These are phyloP conservation scores for Cheilosia variabilis DNA, from an alignment of 2,888 invertebrate species.

Conservation along the genomic window DNA sequence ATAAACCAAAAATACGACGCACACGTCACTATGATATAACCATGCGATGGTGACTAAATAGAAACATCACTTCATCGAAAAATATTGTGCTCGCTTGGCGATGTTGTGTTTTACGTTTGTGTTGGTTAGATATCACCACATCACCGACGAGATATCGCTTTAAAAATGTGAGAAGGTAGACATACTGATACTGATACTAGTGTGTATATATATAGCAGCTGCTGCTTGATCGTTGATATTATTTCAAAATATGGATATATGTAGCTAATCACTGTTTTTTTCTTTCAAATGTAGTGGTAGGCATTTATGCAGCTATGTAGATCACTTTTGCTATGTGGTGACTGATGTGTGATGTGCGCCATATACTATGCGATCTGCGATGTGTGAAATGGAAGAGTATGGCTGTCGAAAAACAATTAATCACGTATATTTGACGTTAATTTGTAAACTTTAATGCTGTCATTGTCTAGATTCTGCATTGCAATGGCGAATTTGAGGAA, in stretches of 20 bases:
- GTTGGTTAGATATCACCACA: conserved; percentile 40
- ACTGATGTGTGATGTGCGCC: too few relatives aligned
- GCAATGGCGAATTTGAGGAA: too few relatives aligned
- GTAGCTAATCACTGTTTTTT: not conserved
- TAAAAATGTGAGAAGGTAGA: not conserved
- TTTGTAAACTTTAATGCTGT: too few relatives aligned
- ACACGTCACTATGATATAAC: conserved; percentile 51
- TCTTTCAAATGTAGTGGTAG: not conserved
- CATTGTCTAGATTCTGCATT: too few relatives aligned
- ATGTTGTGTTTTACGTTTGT: not conserved
- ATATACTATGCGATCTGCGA: too few relatives aligned
- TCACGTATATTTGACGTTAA: too few relatives aligned
- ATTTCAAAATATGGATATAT: not conserved
- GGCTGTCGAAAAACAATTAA: too few relatives aligned
- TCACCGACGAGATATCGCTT: conserved; percentile 33
- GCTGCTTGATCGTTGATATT: not conserved
- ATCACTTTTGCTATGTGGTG: too few relatives aligned
- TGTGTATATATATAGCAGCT: not conserved
- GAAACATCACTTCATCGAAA: conserved; percentile 51
- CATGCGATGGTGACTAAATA: conserved; percentile 54
- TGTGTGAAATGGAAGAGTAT: too few relatives aligned
- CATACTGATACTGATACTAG: not conserved
- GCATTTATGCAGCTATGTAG: too few relatives aligned
- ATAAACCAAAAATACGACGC: not conserved
- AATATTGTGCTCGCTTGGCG: not conserved